These are phyloP conservation scores for Glaucopsyche alexis DNA, from an alignment of 2,888 invertebrate genomes.

Conservation along the genomic window DNA sequence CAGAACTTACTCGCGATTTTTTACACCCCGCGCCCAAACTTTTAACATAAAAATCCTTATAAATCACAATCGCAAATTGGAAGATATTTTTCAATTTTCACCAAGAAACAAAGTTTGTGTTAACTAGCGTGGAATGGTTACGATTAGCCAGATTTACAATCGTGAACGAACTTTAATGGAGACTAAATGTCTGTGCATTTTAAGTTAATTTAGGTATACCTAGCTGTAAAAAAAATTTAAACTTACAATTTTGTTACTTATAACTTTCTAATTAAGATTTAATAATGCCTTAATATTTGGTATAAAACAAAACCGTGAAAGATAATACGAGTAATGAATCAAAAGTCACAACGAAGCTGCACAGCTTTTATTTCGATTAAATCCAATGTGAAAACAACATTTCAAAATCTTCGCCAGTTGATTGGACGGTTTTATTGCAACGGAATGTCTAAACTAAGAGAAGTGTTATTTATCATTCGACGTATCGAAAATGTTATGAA, in stretches of 20 bases:
- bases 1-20: slow-evolving; percentile 51
- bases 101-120: slow-evolving; percentile 19
- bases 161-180: neutral
- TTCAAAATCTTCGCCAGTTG: slow-evolving; percentile 8
- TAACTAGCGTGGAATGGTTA: slow-evolving; percentile 20
- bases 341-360: neutral
- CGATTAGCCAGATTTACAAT: slow-evolving; percentile 16
- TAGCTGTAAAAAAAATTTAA: neutral
- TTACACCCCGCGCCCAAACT: slow-evolving; percentile 41
- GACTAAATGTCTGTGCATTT: slow-evolving; percentile 2
- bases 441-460: slow-evolving; percentile 21
- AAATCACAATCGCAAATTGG: slow-evolving; percentile 42
- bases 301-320: neutral
- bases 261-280: neutral
- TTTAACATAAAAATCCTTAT: slow-evolving; percentile 42
- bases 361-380: slow-evolving; percentile 20
- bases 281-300: neutral
- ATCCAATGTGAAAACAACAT: slow-evolving; percentile 23
- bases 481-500: neutral
- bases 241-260: neutral
- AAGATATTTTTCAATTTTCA: slow-evolving; percentile 36
- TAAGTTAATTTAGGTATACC: neutral
- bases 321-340: neutral
- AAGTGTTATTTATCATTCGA: slow-evolving; percentile 22
- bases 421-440: slow-evolving; percentile 25